Evolutionary conservation across 2,888 invertebrate species (phyloP).

Genomic region (Lasiommata megera): DNA sequence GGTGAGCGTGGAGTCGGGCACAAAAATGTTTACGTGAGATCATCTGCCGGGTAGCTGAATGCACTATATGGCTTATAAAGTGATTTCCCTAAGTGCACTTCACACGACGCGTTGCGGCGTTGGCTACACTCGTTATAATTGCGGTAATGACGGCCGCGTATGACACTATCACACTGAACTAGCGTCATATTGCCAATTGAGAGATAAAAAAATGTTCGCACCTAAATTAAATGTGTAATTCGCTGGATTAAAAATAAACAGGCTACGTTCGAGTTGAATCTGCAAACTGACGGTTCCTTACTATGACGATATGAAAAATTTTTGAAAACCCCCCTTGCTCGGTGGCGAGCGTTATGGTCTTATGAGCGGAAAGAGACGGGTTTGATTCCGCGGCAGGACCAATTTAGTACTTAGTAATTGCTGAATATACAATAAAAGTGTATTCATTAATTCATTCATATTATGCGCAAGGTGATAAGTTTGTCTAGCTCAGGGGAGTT

Average conservation of each 20-base stretch:
- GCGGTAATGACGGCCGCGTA: conserved; percentile 43
- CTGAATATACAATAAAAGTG: too few species aligned
- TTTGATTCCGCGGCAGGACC: too few species aligned
- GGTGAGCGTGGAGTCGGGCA: conserved; percentile 39
- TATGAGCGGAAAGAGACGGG: too few species aligned
- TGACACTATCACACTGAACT: conserved; percentile 38
- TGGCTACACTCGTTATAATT: conserved; percentile 42
- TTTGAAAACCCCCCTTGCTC: too few species aligned
- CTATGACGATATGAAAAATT: too few species aligned
- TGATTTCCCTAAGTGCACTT: conserved; percentile 64
- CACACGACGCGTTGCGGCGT: conserved; percentile 39
- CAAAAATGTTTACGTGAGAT: conserved; percentile 50
- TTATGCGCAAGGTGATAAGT: too few species aligned
- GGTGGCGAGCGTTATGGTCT: too few species aligned
- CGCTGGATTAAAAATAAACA: background rate
- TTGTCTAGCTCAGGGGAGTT: too few species aligned
- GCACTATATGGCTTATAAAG: conserved; percentile 60
- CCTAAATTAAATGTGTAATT: conserved; percentile 14
- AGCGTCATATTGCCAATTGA: conserved; percentile 26
- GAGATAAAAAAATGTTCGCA: conserved; percentile 14
- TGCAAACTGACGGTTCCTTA: too few species aligned
- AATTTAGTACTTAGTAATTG: too few species aligned
- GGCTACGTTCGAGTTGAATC: background rate
- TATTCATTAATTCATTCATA: too few species aligned
- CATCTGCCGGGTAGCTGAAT: conserved; percentile 40